Conservation (phyloP, 2,888 invertebrate genomes). For the Sinohyriopsis cumingii region DNA sequence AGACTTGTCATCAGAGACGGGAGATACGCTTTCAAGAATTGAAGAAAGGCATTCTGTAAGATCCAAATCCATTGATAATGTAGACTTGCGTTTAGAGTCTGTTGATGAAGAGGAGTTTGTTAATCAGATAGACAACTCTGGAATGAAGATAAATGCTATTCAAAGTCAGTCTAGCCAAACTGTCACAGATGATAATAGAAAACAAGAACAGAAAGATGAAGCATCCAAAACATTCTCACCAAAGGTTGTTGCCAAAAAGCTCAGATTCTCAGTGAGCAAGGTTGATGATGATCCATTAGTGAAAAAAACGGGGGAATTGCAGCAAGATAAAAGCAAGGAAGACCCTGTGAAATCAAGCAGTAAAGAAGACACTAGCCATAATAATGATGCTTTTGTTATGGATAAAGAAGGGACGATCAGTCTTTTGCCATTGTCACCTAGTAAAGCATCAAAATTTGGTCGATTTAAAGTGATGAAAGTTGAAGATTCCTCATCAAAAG, state of each 20-base stretch:
- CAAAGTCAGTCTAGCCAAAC: too few relatives aligned
- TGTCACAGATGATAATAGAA: conserved; percentile 3
- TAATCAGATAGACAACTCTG: neutral
- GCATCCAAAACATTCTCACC: too few relatives aligned
- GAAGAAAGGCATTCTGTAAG: neutral
- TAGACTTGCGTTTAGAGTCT: conserved; percentile 1
- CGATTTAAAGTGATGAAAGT: conserved; percentile 57
- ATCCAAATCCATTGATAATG: conserved; percentile 2
- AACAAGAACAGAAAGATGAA: conserved; percentile 6
- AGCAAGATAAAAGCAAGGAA: conserved; percentile 4
- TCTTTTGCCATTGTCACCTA: conserved; percentile 10
- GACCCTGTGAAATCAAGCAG: neutral
- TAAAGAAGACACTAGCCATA: conserved; percentile 1
- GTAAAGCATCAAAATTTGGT: conserved; percentile 31
- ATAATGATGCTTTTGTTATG: neutral
- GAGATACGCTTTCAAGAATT: conserved; percentile 7
- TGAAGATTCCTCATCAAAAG: conserved; percentile 12
- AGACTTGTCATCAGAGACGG: neutral
- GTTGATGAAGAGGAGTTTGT: neutral
- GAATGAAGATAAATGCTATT: too few relatives aligned
- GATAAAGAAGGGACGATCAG: conserved; percentile 1
- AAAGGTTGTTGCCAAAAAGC: conserved; percentile 21
- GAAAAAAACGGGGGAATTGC: conserved; percentile 12
- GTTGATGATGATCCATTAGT: conserved; percentile 50
- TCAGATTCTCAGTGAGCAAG: conserved; percentile 56